phyloP scores from a whole-genome alignment of 2,888 invertebrate species.

The Troilus luridus region DNA sequence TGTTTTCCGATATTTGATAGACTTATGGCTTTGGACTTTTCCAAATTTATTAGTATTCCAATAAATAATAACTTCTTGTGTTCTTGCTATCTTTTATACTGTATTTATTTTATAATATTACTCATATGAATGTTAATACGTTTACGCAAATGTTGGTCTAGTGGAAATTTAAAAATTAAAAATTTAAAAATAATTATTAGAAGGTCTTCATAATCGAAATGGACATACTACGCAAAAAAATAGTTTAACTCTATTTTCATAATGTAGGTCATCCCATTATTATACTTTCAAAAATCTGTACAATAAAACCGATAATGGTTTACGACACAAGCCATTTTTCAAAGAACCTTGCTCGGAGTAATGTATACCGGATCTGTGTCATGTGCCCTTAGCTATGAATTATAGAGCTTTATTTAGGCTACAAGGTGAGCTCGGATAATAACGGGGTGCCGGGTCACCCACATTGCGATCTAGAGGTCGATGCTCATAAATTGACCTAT shows the following conservation, averaged over 20 bases:
- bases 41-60: too few relatives aligned
- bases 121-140: too few relatives aligned
- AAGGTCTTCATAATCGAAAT: too few relatives aligned
- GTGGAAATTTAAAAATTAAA: too few relatives aligned
- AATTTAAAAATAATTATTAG: too few relatives aligned
- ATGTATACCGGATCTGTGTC: neutral
- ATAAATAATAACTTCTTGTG: too few relatives aligned
- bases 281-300: neutral
- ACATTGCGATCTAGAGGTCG: neutral
- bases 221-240: too few relatives aligned
- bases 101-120: neutral
- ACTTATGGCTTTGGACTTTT: too few relatives aligned
- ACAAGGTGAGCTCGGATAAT: neutral
- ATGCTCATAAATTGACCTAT: neutral
- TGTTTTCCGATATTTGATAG: too few relatives aligned
- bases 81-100: too few relatives aligned
- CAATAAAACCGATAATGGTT: neutral
- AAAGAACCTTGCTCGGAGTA: neutral
- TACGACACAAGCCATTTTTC: neutral
- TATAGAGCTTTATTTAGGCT: conserved; percentile 9
- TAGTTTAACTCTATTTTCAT: too few relatives aligned
- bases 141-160: too few relatives aligned
- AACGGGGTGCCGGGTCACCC: neutral
- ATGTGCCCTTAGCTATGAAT: neutral
- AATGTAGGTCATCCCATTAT: neutral